Percentiles rank a stretch among this genome's conserved stretches.
phyloP scores from a whole-genome alignment of 2,113 vertebrate species.

The Ploceus nigricollis region DNA sequence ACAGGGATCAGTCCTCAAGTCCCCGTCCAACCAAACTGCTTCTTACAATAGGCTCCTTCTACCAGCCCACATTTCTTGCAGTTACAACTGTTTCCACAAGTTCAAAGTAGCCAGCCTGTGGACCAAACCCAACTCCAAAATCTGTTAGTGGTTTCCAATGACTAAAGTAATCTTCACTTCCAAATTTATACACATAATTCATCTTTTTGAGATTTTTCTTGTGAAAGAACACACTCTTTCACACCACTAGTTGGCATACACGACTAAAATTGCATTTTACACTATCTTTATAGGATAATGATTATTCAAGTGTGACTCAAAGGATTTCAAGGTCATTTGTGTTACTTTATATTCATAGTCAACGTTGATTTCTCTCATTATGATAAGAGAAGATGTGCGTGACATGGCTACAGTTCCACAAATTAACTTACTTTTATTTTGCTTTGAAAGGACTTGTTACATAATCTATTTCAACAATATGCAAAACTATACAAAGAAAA shows the following conservation, averaged over 20 bases:
- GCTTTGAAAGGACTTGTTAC: neutral
- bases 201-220: neutral
- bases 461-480: neutral
- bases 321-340: neutral
- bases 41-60: neutral
- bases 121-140: neutral
- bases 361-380: neutral
- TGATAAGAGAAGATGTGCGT: rapidly evolving
- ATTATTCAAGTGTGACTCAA: neutral
- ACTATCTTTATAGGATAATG: neutral
- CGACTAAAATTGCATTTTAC: neutral
- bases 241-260: neutral
- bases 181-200: neutral
- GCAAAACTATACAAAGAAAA: neutral
- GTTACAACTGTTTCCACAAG: neutral
- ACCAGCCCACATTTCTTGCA: neutral
- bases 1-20: neutral
- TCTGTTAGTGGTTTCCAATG: rapidly evolving
- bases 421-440: neutral
- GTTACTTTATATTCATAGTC: neutral
- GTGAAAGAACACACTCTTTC: neutral
- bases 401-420: neutral
- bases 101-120: neutral
- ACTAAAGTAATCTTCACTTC: neutral
- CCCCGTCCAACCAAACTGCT: neutral